Base-by-base conservation (phyloP, 2,797 vertebrate genomes). In the Rhodeus uyekii region DNA sequence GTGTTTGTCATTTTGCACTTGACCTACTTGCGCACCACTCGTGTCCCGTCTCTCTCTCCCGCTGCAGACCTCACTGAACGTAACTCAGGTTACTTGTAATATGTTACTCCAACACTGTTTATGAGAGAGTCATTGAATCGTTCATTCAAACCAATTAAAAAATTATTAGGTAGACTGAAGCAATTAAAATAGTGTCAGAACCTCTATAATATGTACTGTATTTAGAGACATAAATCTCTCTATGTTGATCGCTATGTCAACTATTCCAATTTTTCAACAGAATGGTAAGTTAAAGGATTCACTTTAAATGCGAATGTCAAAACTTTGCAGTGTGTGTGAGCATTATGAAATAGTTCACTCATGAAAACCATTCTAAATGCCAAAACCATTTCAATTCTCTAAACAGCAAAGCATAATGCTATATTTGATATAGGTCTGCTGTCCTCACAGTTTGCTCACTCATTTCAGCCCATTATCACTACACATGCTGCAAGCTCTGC, bases 401-500 rank as follows among this genome's bases (percentile, higher is more conserved):
- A 24, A 72, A 72, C 29, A 24, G 22, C 38, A 61, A 19, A n/a
- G 22, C 22, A 13, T 27, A 65, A 50, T 18, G 16, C 38, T 75
- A 34, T 81, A 65, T 67, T 69, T 83, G 81, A 81, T 48, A n/a
- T 48, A 80, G 69, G 39, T 83, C 50, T 80, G 73, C 46, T 34
- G 53, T 63, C 81, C 60, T 48, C 64, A 75, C 64, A 63, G 61
- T 27, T 27, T 55, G 24, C 44, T 73, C 81, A 74, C 72, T 44
- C 67, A 44, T 64, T n/a, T 73, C 60, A 76, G 42, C 65, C 68
- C 69, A 42, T 39, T 50, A 46, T 69, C 71, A 67, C 34, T 60
- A 29, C 58, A 64, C 67, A 78, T 78, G 55, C 77, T 83, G 61
- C 67, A 60, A 46, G 58, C 68, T 18, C 3, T 61, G 58, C 58